Conservation (phyloP, 2,113 vertebrate genomes). For the Psophia crepitans region DNA sequence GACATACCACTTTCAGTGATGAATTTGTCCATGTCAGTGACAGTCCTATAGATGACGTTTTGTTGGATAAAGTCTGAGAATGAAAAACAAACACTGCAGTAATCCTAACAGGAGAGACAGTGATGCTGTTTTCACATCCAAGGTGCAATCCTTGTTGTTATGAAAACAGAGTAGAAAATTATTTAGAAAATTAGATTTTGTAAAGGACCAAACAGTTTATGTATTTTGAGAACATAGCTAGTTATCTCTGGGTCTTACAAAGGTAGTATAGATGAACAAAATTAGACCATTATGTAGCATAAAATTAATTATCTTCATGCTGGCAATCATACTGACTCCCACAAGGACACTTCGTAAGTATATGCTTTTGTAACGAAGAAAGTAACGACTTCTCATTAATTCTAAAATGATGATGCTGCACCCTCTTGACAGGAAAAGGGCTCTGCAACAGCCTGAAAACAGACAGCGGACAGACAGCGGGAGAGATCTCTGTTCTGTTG, state of each 20-base stretch:
- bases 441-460: background rate
- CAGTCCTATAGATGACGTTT: slow-evolving; percentile 28
- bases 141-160: background rate
- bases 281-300: background rate
- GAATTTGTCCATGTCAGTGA: background rate
- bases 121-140: background rate
- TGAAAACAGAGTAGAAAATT: background rate
- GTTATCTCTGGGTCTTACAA: background rate
- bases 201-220: background rate
- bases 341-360: background rate
- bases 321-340: background rate
- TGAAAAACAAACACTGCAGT: background rate
- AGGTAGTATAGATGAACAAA: background rate
- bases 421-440: background rate
- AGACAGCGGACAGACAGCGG: too few species aligned
- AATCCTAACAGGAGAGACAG: background rate
- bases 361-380: background rate
- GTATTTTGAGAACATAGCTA: background rate
- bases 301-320: background rate
- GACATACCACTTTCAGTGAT: slow-evolving; percentile 57
- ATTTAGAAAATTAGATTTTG: background rate
- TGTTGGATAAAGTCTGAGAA: slow-evolving; percentile 56
- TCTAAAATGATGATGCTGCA: background rate
- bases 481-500: background rate
- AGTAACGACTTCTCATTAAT: background rate